A percentile compares a stretch with the other conserved stretches of the same genome.
These are phyloP conservation scores for Amphimedon queenslandica DNA, from an alignment of 37 sponge, comb jelly and placozoan genomes.

Conservation along the genomic window DNA sequence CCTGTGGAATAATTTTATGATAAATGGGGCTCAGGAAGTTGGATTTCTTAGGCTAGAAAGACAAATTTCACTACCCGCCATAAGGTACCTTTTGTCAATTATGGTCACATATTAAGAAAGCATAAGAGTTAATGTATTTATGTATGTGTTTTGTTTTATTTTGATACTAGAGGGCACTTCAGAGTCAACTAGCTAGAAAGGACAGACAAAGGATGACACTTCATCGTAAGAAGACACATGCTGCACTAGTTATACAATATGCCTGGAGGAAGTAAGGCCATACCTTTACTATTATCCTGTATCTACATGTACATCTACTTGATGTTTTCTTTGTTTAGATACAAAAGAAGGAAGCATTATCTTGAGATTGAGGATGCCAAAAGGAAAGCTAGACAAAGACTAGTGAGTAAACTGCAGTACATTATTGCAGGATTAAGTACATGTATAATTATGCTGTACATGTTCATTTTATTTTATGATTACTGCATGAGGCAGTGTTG, in stretches of 20 bases:
- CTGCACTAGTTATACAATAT: conserved; percentile 85
- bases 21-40: too few species aligned
- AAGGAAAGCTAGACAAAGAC: neutral
- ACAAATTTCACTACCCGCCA: too few species aligned
- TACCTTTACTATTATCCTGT: neutral
- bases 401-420: too few species aligned
- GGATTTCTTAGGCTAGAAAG: too few species aligned
- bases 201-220: conserved; percentile 61
- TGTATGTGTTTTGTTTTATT: neutral
- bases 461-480: too few species aligned
- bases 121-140: too few species aligned
- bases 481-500: neutral
- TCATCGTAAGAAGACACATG: conserved; percentile 68
- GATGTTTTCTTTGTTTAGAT: neutral
- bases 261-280: conserved; percentile 71
- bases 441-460: too few species aligned
- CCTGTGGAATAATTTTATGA: too few species aligned
- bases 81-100: too few species aligned
- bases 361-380: neutral
- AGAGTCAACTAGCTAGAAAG: conserved; percentile 35
- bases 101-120: too few species aligned
- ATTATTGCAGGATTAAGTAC: too few species aligned
- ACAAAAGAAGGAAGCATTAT: conserved; percentile 8
- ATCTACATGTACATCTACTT: too few species aligned
- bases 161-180: conserved; percentile 11